Evolutionary conservation across 2,888 invertebrate genomes (phyloP).

Genomic region (Tenthredo mesomela): DNA sequence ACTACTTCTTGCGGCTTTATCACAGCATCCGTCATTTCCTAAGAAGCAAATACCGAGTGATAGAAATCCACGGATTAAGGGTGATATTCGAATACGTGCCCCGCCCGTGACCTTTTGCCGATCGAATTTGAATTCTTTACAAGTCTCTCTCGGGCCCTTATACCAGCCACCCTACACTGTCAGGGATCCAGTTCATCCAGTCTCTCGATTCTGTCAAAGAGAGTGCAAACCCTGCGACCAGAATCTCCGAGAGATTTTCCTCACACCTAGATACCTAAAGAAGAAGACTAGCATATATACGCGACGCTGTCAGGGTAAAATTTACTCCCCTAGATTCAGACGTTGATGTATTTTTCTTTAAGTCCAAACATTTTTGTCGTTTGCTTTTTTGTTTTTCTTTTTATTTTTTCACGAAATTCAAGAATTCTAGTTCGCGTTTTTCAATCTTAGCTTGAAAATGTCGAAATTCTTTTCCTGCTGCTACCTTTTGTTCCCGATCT

Average conservation of each 20-base stretch:
- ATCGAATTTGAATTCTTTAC: background rate
- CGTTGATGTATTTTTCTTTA: background rate
- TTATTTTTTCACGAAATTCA: background rate
- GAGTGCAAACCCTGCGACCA: background rate
- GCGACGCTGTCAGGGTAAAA: background rate
- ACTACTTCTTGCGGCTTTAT: background rate
- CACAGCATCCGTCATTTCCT: background rate
- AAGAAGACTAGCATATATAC: background rate
- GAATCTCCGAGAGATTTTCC: background rate
- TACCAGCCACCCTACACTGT: background rate
- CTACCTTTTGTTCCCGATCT: background rate
- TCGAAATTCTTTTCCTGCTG: background rate
- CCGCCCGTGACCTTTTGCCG: background rate
- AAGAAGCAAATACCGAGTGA: background rate
- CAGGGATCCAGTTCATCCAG: background rate
- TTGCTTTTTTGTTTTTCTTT: background rate
- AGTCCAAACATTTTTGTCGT: background rate
- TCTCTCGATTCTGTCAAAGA: background rate
- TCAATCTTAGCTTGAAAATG: background rate
- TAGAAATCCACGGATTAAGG: slow-evolving; percentile 1
- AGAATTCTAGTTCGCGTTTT: background rate
- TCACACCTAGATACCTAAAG: background rate
- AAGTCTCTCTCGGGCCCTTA: background rate
- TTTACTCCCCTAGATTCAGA: background rate
- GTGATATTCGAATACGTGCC: slow-evolving; percentile 23